phyloP scores from a whole-genome alignment of 2,113 vertebrate genomes.

The Pelvicachromis taeniatus region DNA sequence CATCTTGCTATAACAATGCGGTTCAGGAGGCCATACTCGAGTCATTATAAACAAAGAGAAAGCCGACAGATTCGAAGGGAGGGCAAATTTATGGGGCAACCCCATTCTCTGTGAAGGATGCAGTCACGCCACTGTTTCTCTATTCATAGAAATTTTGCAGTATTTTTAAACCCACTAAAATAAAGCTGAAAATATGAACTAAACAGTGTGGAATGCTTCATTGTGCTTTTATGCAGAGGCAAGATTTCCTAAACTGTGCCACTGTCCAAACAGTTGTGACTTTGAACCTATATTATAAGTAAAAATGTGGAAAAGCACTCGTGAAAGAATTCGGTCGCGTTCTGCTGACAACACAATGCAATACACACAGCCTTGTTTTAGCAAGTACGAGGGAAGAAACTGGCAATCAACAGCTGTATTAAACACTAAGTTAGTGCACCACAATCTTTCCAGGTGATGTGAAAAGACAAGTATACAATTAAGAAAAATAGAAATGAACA shows the following conservation, averaged over 20 bases:
- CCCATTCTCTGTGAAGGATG: background rate
- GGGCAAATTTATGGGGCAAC: background rate
- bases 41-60: background rate
- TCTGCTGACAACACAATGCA: background rate
- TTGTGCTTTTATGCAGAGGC: background rate
- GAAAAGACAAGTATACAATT: background rate
- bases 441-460: background rate
- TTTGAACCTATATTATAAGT: background rate
- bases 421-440: background rate
- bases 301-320: background rate
- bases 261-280: background rate
- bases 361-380: background rate
- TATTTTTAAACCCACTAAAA: background rate
- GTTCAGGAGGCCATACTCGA: background rate
- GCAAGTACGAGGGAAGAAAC: background rate
- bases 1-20: background rate
- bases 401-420: background rate
- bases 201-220: background rate
- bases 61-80: background rate
- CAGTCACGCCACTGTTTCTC: background rate
- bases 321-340: fast-evolving
- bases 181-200: background rate
- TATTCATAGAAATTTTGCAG: background rate
- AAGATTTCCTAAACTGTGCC: background rate
- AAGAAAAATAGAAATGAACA: background rate